Percentiles rank a stretch among this genome's conserved stretches.
These are phyloP conservation scores for Phortica variegata DNA, from an alignment of 1,140 invertebrate genomes.

Conservation along the genomic window DNA sequence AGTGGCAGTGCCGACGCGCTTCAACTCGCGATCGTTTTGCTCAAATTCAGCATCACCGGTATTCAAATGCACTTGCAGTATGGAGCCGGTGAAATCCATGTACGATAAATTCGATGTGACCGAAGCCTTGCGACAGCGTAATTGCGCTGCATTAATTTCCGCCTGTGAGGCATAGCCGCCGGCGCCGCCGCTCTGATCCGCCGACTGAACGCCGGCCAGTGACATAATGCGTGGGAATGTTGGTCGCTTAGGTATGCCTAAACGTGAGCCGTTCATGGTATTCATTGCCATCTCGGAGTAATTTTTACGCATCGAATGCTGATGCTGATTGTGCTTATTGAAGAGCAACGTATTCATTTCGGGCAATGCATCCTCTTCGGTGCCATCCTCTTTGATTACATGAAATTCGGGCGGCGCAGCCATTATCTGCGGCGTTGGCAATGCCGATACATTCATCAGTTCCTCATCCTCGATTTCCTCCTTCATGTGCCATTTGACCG, in stretches of 20 bases:
- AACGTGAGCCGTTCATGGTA: conserved; percentile 43
- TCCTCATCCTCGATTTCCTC: conserved; percentile 63
- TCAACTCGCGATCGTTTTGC: conserved; percentile 47
- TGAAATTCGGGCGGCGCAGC: conserved; percentile 33
- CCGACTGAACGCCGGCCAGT: conserved; percentile 43
- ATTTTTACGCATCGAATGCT: conserved; percentile 49
- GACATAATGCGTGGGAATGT: conserved; percentile 57
- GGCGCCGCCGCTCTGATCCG: conserved; percentile 22
- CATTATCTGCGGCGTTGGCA: conserved; percentile 41
- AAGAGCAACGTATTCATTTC: conserved; percentile 54
- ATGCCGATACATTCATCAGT: conserved; percentile 57
- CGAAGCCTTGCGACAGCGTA: conserved; percentile 63
- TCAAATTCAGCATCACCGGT: conserved; percentile 54
- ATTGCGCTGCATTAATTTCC: conserved; percentile 39
- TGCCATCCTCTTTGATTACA: conserved; percentile 56
- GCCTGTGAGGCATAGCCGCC: conserved; percentile 40
- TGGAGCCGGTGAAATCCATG: conserved; percentile 71
- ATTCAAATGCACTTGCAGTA: conserved; percentile 66
- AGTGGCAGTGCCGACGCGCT: conserved; percentile 48
- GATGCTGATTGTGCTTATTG: conserved; percentile 33
- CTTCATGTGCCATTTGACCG: conserved; percentile 66
- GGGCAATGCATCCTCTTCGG: conserved; percentile 57
- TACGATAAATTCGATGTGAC: conserved; percentile 70
- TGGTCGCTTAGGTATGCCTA: conserved; percentile 48
- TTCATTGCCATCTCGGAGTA: conserved; percentile 56